These are phyloP conservation scores for Torymus tubicola DNA, from an alignment of 2,888 invertebrate species.

Conservation along the genomic window DNA sequence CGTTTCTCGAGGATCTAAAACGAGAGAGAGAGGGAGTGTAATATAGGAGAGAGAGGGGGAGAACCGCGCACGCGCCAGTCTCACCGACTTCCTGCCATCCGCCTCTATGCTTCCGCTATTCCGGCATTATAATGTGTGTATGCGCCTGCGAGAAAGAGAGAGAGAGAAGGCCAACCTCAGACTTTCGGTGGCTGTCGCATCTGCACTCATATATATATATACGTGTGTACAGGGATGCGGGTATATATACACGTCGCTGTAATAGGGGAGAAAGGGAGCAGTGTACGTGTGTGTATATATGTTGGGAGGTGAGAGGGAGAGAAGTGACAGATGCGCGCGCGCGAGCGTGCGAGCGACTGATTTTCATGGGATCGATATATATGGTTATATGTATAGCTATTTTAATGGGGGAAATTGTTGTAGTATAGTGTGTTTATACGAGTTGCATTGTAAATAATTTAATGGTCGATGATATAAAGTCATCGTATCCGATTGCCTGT, in stretches of 20 bases:
- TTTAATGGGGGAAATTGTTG: too few species aligned
- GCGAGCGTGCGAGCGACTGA: not conserved
- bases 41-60: not conserved
- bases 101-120: slow-evolving; percentile 67
- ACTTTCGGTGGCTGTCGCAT: slow-evolving; percentile 60
- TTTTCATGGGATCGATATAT: too few species aligned
- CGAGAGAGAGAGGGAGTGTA: not conserved
- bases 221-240: too few species aligned
- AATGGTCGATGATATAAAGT: too few species aligned
- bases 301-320: slow-evolving; percentile 5
- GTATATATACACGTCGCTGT: too few species aligned
- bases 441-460: too few species aligned
- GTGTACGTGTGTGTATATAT: too few species aligned
- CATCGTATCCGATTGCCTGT: too few species aligned
- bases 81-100: slow-evolving; percentile 75
- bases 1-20: not conserved
- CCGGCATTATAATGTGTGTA: slow-evolving; percentile 67
- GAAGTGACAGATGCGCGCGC: slow-evolving; percentile 62
- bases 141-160: not conserved
- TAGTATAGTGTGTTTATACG: too few species aligned
- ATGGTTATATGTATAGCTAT: too few species aligned
- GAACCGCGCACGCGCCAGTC: slow-evolving; percentile 73
- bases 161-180: too few species aligned
- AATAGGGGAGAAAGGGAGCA: too few species aligned
- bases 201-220: slow-evolving; percentile 53